Evolutionary conservation across 2,888 invertebrate species (phyloP), one percentile per base, ranked within the genome.

Genomic region (Argynnis bischoffii): DNA sequence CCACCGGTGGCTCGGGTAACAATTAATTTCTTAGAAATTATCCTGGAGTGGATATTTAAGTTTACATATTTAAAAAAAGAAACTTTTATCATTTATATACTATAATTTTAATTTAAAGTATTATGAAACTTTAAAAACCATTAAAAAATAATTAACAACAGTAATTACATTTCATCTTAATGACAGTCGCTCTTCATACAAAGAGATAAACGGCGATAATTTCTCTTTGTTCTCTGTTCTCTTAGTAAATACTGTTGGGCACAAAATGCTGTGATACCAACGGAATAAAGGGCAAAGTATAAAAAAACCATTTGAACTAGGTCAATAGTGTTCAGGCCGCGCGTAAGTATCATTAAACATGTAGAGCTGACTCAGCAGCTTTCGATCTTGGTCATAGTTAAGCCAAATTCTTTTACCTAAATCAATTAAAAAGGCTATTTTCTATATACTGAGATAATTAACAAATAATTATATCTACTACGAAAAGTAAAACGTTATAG

Each of bases 181-280:
- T 63, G 64, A 64, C 56, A 50, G 18, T 67, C 16, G 31, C 16
- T 35, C 55, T 64, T 67, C 35, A 50, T 47, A 60, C 35, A 63
- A 64, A 26, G 46, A 31, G 66, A 60, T 54, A 47, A 60, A 48
- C 15, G 31, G 31, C 26, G 21, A 31, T 26, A 18, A 26, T 26
- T 26, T 5, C 59, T 60, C 64, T 60, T 70, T 69, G 63, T 66
- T 64, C 61, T 21, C 14, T 26, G 11, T 8, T 41, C 35, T 41
- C 48, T 46, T 59, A 69, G 54, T 61, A 69, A 69, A 67, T 67
- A 70, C 64, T 66, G 64, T 60, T 60, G 60, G 60, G 53, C 64
- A 50, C 55, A 54, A 63, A 60, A 57, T 48, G 53, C 56, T 56
- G 56, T 54, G 55, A 47, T 60, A 51, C 60, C 35, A 21, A 46